Conservation (phyloP, 2,113 vertebrate genomes). For the Anthoscopus minutus region DNA sequence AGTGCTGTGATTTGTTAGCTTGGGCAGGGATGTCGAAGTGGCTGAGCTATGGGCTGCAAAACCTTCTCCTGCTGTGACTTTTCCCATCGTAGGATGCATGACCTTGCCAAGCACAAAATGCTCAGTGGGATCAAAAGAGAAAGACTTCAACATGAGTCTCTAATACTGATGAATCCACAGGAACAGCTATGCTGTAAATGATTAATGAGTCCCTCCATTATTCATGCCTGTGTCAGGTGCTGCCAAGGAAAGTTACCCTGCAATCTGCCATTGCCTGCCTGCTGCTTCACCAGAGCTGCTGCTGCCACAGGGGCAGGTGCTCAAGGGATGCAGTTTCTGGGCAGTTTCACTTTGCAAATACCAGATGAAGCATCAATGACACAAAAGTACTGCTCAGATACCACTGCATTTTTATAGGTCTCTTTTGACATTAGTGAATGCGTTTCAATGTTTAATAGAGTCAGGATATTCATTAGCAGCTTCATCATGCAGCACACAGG, state of each 20-base stretch:
- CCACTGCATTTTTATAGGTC: neutral
- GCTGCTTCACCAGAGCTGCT: neutral
- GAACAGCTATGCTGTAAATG: constrained; percentile 21
- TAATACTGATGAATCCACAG: neutral
- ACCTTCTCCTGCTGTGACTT: neutral
- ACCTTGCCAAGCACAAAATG: neutral
- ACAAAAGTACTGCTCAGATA: neutral
- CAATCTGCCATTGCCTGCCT: neutral
- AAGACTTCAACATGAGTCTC: neutral
- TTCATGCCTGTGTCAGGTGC: neutral
- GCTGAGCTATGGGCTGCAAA: neutral
- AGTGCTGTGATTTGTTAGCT: neutral
- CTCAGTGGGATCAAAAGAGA: neutral
- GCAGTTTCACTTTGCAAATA: neutral
- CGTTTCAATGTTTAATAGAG: neutral
- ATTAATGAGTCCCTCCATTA: constrained; percentile 37
- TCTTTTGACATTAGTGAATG: neutral
- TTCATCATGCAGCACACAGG: neutral
- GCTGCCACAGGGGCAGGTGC: neutral
- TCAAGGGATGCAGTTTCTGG: neutral
- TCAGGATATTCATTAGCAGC: neutral
- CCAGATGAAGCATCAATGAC: neutral
- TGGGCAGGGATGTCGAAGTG: neutral
- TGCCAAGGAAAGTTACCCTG: neutral
- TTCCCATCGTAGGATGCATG: neutral